Evolutionary conservation across 2,797 vertebrate species (phyloP).

Genomic region (Peromyscus eremicus): DNA sequence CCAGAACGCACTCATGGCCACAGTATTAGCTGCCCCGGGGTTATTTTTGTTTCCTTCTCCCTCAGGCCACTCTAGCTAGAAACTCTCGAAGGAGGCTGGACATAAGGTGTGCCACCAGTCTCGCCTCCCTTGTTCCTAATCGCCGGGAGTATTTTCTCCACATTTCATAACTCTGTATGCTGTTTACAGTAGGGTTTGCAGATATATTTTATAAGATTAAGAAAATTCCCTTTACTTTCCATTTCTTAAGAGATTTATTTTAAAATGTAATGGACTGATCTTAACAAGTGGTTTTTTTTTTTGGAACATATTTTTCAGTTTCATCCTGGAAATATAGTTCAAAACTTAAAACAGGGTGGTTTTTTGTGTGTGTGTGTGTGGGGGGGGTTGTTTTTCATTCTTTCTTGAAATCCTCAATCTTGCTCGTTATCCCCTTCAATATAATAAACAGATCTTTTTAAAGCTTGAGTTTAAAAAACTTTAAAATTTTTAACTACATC

Average conservation of each 20-base stretch:
- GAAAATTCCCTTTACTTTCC: background rate
- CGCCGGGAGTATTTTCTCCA: background rate
- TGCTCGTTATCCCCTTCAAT: slow-evolving; percentile 21
- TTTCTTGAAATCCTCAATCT: slow-evolving; percentile 12
- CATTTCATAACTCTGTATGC: background rate
- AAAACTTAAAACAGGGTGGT: slow-evolving; percentile 19
- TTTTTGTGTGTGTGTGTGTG: background rate
- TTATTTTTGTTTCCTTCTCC: background rate
- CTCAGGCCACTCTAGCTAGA: background rate
- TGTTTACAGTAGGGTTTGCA: background rate
- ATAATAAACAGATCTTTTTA: background rate
- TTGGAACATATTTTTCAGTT: background rate
- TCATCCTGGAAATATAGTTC: slow-evolving; percentile 10
- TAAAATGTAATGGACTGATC: slow-evolving; percentile 9
- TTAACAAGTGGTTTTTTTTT: slow-evolving; percentile 32
- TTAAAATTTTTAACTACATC: background rate
- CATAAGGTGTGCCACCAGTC: background rate
- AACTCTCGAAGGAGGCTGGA: background rate
- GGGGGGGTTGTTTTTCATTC: background rate
- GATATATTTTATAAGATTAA: background rate
- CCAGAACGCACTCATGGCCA: background rate
- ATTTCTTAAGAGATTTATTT: slow-evolving; percentile 42
- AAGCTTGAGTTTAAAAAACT: background rate
- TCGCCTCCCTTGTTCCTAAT: background rate
- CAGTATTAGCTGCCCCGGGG: background rate